phyloP scores from a whole-genome alignment of 1,140 invertebrate species.

The Caligus rogercresseyi region DNA sequence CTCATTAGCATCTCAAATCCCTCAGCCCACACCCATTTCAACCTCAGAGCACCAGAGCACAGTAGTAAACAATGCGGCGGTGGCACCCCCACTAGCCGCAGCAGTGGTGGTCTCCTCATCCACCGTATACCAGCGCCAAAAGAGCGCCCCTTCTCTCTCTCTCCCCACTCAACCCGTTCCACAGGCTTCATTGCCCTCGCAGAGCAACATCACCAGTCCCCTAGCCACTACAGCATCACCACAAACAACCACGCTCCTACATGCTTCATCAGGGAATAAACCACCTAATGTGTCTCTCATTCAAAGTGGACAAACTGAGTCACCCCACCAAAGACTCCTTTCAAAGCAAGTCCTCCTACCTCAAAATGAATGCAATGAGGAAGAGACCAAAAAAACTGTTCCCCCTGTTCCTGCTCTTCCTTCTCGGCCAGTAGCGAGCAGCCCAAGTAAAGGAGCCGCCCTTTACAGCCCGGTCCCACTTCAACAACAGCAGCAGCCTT shows the following conservation, averaged over 20 bases:
- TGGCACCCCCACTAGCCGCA: too few species aligned
- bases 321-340: neutral
- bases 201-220: too few species aligned
- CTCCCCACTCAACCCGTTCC: conserved; percentile 21
- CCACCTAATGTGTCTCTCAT: neutral
- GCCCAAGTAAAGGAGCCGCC: too few species aligned
- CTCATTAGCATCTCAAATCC: conserved; percentile 8
- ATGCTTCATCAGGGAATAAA: too few species aligned
- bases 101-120: conserved; percentile 34
- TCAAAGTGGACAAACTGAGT: neutral
- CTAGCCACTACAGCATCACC: too few species aligned
- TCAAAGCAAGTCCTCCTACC: neutral
- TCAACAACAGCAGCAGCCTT: conserved; percentile 13
- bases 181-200: conserved; percentile 22
- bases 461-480: conserved; percentile 6
- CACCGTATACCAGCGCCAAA: conserved; percentile 23
- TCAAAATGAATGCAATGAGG: too few species aligned
- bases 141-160: neutral
- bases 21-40: neutral
- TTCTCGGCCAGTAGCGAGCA: too few species aligned
- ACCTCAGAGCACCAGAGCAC: neutral
- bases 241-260: too few species aligned
- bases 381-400: too few species aligned
- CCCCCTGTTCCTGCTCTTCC: too few species aligned
- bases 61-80: too few species aligned